Evolutionary conservation across 2,797 vertebrate species (phyloP).

Genomic region (Trachurus trachurus): DNA sequence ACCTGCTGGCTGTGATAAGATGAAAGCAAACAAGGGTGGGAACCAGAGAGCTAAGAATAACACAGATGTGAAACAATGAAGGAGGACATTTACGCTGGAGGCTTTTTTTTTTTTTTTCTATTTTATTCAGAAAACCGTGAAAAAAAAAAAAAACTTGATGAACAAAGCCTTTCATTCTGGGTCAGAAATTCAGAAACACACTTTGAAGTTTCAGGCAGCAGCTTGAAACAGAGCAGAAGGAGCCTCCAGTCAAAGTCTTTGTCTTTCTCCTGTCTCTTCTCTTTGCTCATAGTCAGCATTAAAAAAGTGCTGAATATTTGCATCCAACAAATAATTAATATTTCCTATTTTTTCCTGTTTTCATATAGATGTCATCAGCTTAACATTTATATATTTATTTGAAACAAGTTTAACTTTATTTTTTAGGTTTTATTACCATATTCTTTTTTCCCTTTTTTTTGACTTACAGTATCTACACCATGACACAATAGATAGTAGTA

Average conservation of each 20-base stretch:
- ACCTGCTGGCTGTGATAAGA: constrained; percentile 40
- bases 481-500: not conserved
- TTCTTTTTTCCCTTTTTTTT: too few relatives aligned
- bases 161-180: too few relatives aligned
- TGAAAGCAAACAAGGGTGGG: constrained; percentile 66
- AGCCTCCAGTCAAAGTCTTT: too few relatives aligned
- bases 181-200: too few relatives aligned
- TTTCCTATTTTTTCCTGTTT: not conserved
- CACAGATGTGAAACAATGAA: constrained; percentile 10
- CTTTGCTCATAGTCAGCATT: not conserved
- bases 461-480: too few relatives aligned
- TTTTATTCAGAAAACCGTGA: not conserved
- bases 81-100: not conserved
- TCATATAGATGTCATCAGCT: not conserved
- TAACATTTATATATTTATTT: not conserved
- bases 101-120: not conserved
- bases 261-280: not conserved
- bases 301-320: too few relatives aligned
- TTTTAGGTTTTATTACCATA: not conserved
- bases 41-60: constrained; percentile 30
- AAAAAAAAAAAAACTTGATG: too few relatives aligned
- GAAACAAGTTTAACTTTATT: not conserved
- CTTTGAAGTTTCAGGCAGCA: too few relatives aligned
- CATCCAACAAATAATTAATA: too few relatives aligned
- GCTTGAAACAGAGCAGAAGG: too few relatives aligned